These are phyloP conservation scores for Notodonta dromedarius DNA, from an alignment of 2,888 invertebrate species.

Conservation along the genomic window DNA sequence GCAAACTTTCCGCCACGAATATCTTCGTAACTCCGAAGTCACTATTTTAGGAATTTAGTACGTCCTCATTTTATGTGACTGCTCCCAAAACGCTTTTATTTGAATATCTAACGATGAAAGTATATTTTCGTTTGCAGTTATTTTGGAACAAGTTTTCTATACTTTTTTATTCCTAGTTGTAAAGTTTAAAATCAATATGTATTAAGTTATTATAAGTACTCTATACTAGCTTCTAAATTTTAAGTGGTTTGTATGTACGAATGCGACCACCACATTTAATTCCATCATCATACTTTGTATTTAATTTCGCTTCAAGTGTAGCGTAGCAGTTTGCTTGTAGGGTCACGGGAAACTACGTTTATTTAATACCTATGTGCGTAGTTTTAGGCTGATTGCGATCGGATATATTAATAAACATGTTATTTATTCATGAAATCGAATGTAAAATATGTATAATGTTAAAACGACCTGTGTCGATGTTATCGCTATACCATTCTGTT, in stretches of 20 bases:
- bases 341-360: too few species aligned
- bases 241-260: too few species aligned
- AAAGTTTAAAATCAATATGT: too few species aligned
- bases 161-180: neutral
- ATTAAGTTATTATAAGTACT: too few species aligned
- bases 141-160: neutral
- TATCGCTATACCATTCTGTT: slow-evolving; percentile 59
- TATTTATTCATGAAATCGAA: slow-evolving; percentile 39
- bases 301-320: too few species aligned
- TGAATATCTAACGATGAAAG: slow-evolving; percentile 25
- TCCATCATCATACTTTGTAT: too few species aligned
- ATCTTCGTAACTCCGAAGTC: slow-evolving; percentile 42
- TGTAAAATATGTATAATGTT: slow-evolving; percentile 40
- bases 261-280: too few species aligned
- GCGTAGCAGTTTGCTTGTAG: too few species aligned
- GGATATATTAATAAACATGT: slow-evolving; percentile 28
- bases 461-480: slow-evolving; percentile 48
- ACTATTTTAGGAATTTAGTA: slow-evolving; percentile 48
- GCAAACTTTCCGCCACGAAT: slow-evolving; percentile 46
- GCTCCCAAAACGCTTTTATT: slow-evolving; percentile 24
- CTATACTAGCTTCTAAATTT: too few species aligned
- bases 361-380: neutral
- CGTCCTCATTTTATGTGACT: slow-evolving; percentile 36
- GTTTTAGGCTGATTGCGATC: neutral
- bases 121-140: slow-evolving; percentile 13